These are phyloP conservation scores for Aphidius ervi DNA, from an alignment of 1,140 invertebrate genomes.

Conservation along the genomic window DNA sequence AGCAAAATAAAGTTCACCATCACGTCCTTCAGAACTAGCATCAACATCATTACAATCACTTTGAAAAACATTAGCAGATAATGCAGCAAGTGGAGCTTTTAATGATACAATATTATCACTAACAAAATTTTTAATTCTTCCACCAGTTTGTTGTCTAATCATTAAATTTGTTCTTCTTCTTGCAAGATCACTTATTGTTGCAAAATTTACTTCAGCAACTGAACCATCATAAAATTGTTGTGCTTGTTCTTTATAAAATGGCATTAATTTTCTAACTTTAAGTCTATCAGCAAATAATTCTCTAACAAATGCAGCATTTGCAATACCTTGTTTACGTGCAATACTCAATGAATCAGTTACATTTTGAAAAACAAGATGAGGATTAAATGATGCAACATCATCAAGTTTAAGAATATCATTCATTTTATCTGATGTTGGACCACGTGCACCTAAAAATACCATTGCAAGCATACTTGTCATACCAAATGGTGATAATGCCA, in stretches of 20 bases:
- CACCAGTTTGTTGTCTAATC: constrained; percentile 72
- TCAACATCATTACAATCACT: constrained; percentile 71
- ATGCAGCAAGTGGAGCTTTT: constrained; percentile 69
- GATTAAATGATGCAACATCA: constrained; percentile 84
- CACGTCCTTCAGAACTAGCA: constrained; percentile 66
- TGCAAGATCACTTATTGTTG: constrained; percentile 71
- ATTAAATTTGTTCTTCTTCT: constrained; percentile 72
- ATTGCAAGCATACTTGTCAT: constrained; percentile 79
- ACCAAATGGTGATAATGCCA: constrained; percentile 81
- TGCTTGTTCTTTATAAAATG: constrained; percentile 80
- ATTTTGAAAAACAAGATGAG: constrained; percentile 78
- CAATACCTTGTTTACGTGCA: constrained; percentile 62
- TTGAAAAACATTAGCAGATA: constrained; percentile 76
- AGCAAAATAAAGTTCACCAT: constrained; percentile 81
- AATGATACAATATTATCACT: constrained; percentile 66
- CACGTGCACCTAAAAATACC: constrained; percentile 81
- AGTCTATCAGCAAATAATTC: constrained; percentile 73
- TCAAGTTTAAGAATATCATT: constrained; percentile 80
- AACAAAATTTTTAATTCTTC: constrained; percentile 71
- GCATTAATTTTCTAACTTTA: constrained; percentile 69
- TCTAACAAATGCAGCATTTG: constrained; percentile 70
- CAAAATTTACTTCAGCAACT: constrained; percentile 79
- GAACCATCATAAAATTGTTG: constrained; percentile 81
- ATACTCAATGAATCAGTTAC: constrained; percentile 67
- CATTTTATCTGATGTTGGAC: constrained; percentile 84